Evolutionary conservation across 2,113 vertebrate species (phyloP).

Genomic region (Mobula hypostoma): DNA sequence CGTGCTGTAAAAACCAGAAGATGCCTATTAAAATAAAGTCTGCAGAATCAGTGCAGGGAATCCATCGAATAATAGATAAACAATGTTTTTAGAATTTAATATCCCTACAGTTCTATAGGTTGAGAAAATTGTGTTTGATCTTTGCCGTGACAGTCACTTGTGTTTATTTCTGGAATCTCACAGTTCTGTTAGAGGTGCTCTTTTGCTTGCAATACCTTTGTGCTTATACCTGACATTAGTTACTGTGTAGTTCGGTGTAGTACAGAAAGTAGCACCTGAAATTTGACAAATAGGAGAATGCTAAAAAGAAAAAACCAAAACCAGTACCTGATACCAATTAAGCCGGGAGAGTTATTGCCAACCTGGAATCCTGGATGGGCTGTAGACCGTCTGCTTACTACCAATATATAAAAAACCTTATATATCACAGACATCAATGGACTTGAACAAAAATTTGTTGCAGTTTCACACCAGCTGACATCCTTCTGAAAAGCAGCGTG

Average conservation of each 20-base stretch:
- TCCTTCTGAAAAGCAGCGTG: neutral
- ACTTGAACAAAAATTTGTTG: conserved; percentile 5
- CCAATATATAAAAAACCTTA: neutral
- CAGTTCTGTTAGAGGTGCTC: neutral
- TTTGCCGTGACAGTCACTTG: neutral
- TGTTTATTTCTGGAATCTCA: neutral
- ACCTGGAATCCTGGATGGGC: neutral
- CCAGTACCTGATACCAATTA: neutral
- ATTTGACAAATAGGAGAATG: neutral
- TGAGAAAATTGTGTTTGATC: neutral
- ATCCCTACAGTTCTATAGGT: neutral
- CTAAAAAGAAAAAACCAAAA: neutral
- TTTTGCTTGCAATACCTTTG: neutral
- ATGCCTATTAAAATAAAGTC: neutral
- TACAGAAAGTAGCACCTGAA: neutral
- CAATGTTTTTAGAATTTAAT: neutral
- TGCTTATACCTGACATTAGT: neutral
- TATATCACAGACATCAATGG: neutral
- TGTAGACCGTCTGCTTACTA: neutral
- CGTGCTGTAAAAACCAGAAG: neutral
- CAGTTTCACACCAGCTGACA: conserved; percentile 15
- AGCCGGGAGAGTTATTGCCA: neutral
- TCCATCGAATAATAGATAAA: neutral
- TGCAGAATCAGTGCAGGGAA: neutral
- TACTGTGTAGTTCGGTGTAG: neutral